These are phyloP conservation scores for Nemopilema nomurai DNA, from an alignment of 30 jellyfish, hydroid and myxozoan genomes.

Conservation along the genomic window DNA sequence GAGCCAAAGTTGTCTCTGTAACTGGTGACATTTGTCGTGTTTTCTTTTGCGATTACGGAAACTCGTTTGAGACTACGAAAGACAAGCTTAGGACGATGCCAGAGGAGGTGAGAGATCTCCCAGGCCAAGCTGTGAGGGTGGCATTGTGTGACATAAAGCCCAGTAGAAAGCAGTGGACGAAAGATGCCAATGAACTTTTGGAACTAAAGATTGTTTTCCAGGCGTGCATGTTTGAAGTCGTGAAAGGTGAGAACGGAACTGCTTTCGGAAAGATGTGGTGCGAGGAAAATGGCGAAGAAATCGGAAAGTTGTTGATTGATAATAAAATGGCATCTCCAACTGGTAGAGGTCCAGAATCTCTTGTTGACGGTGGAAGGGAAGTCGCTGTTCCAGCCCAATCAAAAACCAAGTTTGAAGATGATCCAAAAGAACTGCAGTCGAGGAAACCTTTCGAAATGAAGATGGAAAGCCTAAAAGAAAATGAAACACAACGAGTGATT, in stretches of 20 bases:
- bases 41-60: conserved; percentile 40
- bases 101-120: conserved; percentile 43
- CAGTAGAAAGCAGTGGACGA: neutral
- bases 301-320: conserved; percentile 28
- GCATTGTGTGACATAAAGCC: conserved; percentile 46
- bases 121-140: conserved; percentile 70
- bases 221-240: conserved; percentile 8
- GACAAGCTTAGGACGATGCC: conserved; percentile 54
- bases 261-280: conserved; percentile 11
- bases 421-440: no score
- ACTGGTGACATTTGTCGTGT: conserved; percentile 1
- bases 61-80: neutral
- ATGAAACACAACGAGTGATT: conserved; percentile 17
- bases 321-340: conserved; percentile 30
- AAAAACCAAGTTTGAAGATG: no score
- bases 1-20: conserved; percentile 63
- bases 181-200: conserved; percentile 17
- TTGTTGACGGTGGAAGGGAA: no score
- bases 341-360: no score
- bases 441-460: no score
- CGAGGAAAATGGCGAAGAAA: conserved; percentile 8
- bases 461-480: neutral
- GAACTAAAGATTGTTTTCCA: conserved; percentile 11
- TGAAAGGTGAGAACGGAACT: neutral
- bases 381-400: no score